Evolutionary conservation across 2,888 invertebrate genomes (phyloP), one percentile per base, ranked within the genome.

Genomic region (Germaria angustata): DNA sequence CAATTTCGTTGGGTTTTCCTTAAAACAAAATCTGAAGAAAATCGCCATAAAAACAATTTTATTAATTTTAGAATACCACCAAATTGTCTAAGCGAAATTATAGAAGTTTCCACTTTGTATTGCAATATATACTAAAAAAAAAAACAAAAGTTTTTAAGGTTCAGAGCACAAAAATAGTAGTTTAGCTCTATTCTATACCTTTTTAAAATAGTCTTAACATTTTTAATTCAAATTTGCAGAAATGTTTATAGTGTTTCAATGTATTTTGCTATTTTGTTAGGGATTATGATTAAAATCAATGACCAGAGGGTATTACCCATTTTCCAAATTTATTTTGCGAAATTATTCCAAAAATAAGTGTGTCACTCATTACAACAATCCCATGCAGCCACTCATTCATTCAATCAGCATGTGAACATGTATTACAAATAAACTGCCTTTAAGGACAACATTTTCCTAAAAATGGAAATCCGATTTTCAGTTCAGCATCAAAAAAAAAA

Each of bases 391-490:
- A 51, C 8, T 36, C 63, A 59, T 66, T 68, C 44, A 77, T 71
- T 61, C 77, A 51, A 65, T 73, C 65, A 77, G 53, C 57, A 57
- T 49, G 73, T 51, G 68, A 73, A 65, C 69, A 46, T 65, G 59
- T 15, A 44, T 59, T 61, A 68, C 46, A 44, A 72, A 41, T 55
- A 55, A 55, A 65, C 63, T 63, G 22, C 41, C 51, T 69, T 72
- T 36, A 59, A 72, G 72, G 61, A 69, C 15, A 49, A 63, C 57
- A 53, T 61, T 34, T 69, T 51, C 44, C 24, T 49, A 69, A 71
- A 82, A 82, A 79, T 53, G 69, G 22, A 82, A 82, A 82, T 82
- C 82, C 66, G 79, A 82, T 79, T 82, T 82, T 66, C 71, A 44
- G 53, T 79, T 75, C 61, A 76, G 65, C n/a, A 13, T 13, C 28